phyloP scores from a whole-genome alignment of 2,113 vertebrate species.

The Eudyptes chrysolophus region DNA sequence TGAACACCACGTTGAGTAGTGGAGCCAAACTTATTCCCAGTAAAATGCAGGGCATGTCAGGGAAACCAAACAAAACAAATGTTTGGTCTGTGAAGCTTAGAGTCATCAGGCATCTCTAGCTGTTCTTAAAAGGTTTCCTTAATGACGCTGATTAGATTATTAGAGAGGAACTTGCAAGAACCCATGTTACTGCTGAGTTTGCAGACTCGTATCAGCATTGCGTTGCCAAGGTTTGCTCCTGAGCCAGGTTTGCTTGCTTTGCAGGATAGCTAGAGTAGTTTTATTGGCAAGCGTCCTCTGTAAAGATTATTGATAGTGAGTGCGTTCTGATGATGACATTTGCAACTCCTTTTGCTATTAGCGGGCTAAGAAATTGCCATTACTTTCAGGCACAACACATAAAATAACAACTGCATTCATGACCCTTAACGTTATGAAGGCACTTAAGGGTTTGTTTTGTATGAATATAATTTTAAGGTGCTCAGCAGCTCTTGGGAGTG shows the following conservation, averaged over 20 bases:
- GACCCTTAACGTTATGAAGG: background rate
- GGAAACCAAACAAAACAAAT: background rate
- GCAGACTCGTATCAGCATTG: background rate
- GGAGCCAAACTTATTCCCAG: background rate
- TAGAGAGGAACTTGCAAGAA: background rate
- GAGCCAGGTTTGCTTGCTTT: background rate
- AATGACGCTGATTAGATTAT: background rate
- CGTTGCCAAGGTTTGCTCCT: background rate
- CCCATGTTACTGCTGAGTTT: background rate
- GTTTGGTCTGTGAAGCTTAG: background rate
- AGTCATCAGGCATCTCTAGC: background rate
- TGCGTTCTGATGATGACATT: background rate
- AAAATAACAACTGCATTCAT: background rate
- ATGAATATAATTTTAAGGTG: background rate
- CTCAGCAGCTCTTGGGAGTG: background rate
- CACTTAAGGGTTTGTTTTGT: background rate
- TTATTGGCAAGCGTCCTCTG: background rate
- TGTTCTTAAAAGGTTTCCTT: slow-evolving; percentile 8
- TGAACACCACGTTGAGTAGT: background rate
- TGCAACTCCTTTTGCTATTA: background rate
- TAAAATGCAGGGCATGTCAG: background rate
- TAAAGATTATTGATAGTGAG: background rate
- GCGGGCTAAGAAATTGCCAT: background rate
- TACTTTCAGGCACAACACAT: background rate
- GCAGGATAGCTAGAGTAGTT: background rate